Evolutionary conservation across 2,888 invertebrate species (phyloP), one percentile per base, ranked within the genome.

Genomic region (Helicoverpa assulta): DNA sequence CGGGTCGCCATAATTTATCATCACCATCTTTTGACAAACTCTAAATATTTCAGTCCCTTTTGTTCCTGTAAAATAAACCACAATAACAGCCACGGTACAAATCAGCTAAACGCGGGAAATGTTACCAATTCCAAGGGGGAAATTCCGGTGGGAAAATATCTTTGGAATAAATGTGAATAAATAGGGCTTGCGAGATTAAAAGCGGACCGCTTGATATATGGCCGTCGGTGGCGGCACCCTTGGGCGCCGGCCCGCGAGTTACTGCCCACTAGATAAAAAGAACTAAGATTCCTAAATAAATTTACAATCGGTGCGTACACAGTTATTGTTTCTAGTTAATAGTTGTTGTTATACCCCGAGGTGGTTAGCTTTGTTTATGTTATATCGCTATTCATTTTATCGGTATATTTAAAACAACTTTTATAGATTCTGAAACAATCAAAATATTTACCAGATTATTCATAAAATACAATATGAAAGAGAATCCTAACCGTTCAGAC

Each of bases 121-220:
- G 92, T 89, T 91, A 91, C 91, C 91, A 90, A 92, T 93, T 93
- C 90, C 90, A 91, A 91, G 91, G 86, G 91, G 91, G 92, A 93
- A 93, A 92, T 92, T 94, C 94, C 93, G 90, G 89, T 90, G 92
- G 92, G 91, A 90, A 91, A 94, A 93, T 93, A 93, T 93, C 91
- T 93, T 93, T 91, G 90, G 89, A 91, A 93, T 94, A 93, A 94
- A 94, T 93, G 92, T 91, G 90, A 93, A 94, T 93, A 94, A 94
- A 94, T 94, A 93, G 93, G 92, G 88, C 93, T 92, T 88, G 90
- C 85, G 92, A 93, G 94, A 94, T 93, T 93, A 94, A 94, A 94
- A 91, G 92, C 93, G 91, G 90, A 76, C 88, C 85, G 85, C 84
- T 88, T 93, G 93, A 94, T 94, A 92, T 93, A 94, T 93, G 90